Base-by-base conservation (phyloP, 1,140 invertebrate genomes). In the Drosophila lini region DNA sequence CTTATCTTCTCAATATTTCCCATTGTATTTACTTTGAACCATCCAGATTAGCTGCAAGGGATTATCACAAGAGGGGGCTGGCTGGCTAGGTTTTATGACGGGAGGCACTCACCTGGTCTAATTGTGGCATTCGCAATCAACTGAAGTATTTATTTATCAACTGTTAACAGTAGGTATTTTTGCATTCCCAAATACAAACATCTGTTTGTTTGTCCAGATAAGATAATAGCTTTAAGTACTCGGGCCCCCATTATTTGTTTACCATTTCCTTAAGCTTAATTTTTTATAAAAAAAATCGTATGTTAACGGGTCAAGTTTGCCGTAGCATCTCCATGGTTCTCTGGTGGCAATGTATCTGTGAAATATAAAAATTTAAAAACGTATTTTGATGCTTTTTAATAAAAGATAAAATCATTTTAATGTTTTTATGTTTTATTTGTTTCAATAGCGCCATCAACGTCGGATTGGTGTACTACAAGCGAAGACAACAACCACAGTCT, bases 171-270 rank as follows among this genome's bases (percentile, higher is more conserved):
- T 16, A 10, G 15, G 34, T 41, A 3, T n/a, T 50, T 71, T 71
- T 31, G 44, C 38, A 5, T 7, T 19, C n/a, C 31, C n/a, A 64
- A 64, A 64, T 59, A 28, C 16, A 71, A 59, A 71, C 52, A 71
- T 70, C 56, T 71, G 69, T 73, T 73, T 73, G 34, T 73, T 73
- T 59, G 42, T 4, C 10, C 10, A n/a, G 67, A 71, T 58, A 58
- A 48, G 68, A 48, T 71, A 71, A 28, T 31, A 10, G 5, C 19
- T 13, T 2, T 8, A 40, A 64, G 59, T 32, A 5, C 36, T 3
- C 1, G 11, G 11, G 19, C 1, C n/a, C 34, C 11, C 19, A 13
- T 6, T 10, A 15, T 16, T 28, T 36, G 15, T 11, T 32, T 44
- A 31, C 13, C 8, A 34, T 9, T 6, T n/a, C 11, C 9, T 36